A percentile compares a stretch with the other conserved stretches of the same genome.
These are phyloP conservation scores for Melinopterus prodromus DNA, from an alignment of 2,888 invertebrate genomes.

Conservation along the genomic window DNA sequence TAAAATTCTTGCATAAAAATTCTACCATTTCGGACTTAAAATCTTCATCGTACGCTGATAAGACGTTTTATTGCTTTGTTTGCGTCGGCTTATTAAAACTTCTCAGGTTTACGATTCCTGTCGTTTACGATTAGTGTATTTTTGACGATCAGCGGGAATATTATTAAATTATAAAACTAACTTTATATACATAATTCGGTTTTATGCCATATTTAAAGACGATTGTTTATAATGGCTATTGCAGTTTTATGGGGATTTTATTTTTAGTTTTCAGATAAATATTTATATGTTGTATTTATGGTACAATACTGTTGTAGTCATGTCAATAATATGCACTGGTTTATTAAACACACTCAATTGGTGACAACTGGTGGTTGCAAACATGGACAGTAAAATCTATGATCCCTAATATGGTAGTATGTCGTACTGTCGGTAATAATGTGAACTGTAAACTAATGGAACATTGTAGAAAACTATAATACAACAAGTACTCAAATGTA, in stretches of 20 bases:
- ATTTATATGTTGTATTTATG: not conserved
- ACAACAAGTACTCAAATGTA: not conserved
- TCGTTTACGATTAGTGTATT: not conserved
- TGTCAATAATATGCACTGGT: too few species aligned
- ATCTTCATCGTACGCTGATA: not conserved
- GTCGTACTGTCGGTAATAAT: too few species aligned
- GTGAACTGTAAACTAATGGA: not conserved
- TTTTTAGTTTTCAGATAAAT: not conserved
- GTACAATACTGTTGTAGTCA: slow-evolving; percentile 9
- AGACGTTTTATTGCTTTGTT: slow-evolving; percentile 15
- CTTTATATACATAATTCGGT: too few species aligned
- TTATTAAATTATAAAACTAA: too few species aligned
- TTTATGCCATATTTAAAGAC: not conserved
- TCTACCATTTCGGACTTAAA: not conserved
- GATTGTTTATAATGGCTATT: not conserved
- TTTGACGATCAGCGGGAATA: too few species aligned
- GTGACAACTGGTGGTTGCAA: too few species aligned
- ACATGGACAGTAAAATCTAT: too few species aligned
- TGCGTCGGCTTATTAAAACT: not conserved
- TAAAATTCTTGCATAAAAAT: not conserved
- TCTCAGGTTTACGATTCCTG: not conserved
- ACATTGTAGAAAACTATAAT: not conserved
- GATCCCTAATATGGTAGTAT: too few species aligned
- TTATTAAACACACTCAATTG: too few species aligned
- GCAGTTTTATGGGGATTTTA: not conserved